A percentile compares a stretch with the other conserved stretches of the same genome.
These are phyloP conservation scores for Pseudachorutes palmiensis DNA, from an alignment of 1,140 invertebrate genomes.

Conservation along the genomic window DNA sequence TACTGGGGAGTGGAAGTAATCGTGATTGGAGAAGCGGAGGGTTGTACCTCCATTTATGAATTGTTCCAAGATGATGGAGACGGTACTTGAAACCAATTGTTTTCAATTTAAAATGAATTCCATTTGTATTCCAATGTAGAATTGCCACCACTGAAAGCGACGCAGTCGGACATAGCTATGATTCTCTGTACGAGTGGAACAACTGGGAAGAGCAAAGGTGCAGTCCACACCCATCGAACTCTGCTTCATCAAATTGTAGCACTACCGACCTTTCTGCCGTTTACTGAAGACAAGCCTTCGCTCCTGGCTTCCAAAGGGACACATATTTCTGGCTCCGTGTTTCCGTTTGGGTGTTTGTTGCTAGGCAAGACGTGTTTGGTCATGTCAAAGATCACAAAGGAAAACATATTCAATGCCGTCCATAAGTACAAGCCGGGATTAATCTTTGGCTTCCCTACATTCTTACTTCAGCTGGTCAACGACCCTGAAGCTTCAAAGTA, in stretches of 20 bases:
- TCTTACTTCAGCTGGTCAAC: constrained; percentile 14
- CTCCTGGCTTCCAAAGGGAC: constrained; percentile 29
- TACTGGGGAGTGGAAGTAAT: constrained; percentile 34
- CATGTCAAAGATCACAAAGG: constrained; percentile 20
- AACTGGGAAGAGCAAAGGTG: constrained; percentile 30
- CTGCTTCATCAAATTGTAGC: constrained; percentile 5
- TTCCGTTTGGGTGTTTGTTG: constrained; percentile 15
- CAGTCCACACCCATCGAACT: constrained; percentile 22
- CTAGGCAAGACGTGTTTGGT: constrained; percentile 15
- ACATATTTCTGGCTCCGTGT: constrained; percentile 26
- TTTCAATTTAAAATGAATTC: not conserved
- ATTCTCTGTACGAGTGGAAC: constrained; percentile 32
- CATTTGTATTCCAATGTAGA: not conserved
- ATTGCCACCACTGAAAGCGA: not conserved
- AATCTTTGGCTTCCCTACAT: constrained; percentile 19
- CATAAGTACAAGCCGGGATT: constrained; percentile 25
- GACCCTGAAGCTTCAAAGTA: constrained; percentile 24
- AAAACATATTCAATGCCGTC: constrained; percentile 28
- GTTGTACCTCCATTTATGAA: constrained; percentile 24
- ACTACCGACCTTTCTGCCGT: not conserved
- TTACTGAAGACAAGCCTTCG: constrained; percentile 20
- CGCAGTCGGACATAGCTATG: constrained; percentile 26
- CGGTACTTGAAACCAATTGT: constrained; percentile 3
- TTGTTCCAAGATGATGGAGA: constrained; percentile 22
- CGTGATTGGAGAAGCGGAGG: constrained; percentile 12